Evolutionary conservation across 2,113 vertebrate genomes (phyloP), one percentile per base, ranked within the genome.

Genomic region (Meles meles): DNA sequence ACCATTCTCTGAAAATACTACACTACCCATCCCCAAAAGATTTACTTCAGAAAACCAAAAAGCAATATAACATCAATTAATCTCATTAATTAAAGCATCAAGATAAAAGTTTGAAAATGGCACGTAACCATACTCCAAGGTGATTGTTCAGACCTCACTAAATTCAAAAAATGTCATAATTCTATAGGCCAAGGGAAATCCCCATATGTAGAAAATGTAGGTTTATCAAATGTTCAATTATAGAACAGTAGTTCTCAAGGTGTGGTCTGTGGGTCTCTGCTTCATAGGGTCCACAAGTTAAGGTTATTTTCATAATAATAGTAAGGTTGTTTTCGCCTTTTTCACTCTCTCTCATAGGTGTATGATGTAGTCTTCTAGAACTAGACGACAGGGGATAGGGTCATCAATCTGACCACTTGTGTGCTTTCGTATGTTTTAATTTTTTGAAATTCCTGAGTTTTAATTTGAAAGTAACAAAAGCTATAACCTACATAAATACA

Each of bases 381-480:
- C 72, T 83, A 59, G 5, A 85, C 21, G 42, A 49, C 57, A 65
- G 29, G 4, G n/a, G 57, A 79, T 18, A 5, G 23, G 52, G 31
- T 82, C 69, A 97, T 21, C 31, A 37, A 76, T 44, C 31, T 55
- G 49, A 85, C 6, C 80, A 90, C 6, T 47, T 49, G 10, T 21
- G 5, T 72, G 25, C 55, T 65, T 91, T 29, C 44, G 0, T 18
- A 86, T 25, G 4, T 67, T 6, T 92, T 44, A 6, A 9, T 79
- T 84, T 92, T 92, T 86, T 89, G 3, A 47, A 90, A 93, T 74
- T 88, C 71, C 42, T 89, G 61, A 89, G 74, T 93, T 96, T 96
- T 96, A 76, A 88, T 14, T 82, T 88, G n/a, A 96, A 93, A 92
- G 65, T 67, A 57, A 52, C 59, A 90, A 89, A 18, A 86, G 7